Evolutionary conservation across 2,888 invertebrate species (phyloP), one percentile per base, ranked within the genome.

Genomic region (Hydriomena furcata): DNA sequence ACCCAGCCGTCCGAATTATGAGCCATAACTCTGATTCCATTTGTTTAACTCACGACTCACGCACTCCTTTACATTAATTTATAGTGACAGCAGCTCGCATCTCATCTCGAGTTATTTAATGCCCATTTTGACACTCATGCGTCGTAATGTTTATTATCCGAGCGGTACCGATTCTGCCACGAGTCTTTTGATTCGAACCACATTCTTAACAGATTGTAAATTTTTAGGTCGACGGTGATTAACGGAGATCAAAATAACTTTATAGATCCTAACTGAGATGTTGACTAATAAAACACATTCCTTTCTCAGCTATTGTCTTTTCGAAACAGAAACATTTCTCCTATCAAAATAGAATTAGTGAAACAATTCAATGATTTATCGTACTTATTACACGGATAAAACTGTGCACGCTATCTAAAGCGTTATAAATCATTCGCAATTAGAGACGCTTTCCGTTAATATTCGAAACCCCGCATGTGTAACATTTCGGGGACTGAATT

Each of bases 1-100:
- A 73, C 72, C 80, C 61, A 52, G 66, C 72, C 71, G 71, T 68
- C 76, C 74, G 68, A 75, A 78, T 84, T 84, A 87, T 82, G 82
- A 82, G 78, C 84, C 73, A 85, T 89, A 84, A 89, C 80, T 86
- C 84, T 82, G 85, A 84, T 86, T 85, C 85, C 82, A 85, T 86
- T 86, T 82, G 80, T 81, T 79, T 71, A 76, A 79, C 77, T 65
- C 68, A 37, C 48, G 47, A 51, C 58, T 58, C 55, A 71, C 78
- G 69, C 72, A 72, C 70, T 76, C 72, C 83, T 79, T 82, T 72
- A 72, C 82, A 85, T 82, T 85, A 88, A 89, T 90, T 88, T 90
- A 89, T 76, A 82, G 76, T 75, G 78, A 83, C 85, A 79, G 72
- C 66, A 72, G 82, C 76, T 82, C 79, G 80, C 82, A 74, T 83